Base-by-base conservation (phyloP, 2,797 vertebrate species). In the Podarcis siculus region DNA sequence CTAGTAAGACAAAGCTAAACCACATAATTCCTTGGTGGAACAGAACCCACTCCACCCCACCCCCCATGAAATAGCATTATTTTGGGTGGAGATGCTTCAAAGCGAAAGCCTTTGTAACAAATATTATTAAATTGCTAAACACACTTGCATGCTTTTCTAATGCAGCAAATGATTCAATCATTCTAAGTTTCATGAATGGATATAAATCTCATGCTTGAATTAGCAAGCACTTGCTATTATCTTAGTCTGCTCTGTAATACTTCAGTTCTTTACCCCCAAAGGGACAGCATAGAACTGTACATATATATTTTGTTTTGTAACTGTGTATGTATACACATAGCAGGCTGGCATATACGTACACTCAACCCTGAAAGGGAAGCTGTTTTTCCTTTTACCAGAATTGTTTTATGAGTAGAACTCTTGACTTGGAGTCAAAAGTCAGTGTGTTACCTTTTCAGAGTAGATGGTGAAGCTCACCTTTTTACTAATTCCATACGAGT, bases 401-500 rank as follows among this genome's bases (percentile, higher is more conserved):
- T 91, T 92, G 88, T 96, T 91, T 93, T 86, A 87, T 91, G 91
- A 93, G 95, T 90, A 93, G 89, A 86, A 88, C 58, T 87, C 92
- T 94, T 64, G 90, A 87, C 94, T 96, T 92, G 91, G 90, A 94
- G 61, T 90, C 94, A 94, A 92, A 93, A 92, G 87, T 94, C 89
- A 95, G 95, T 95, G 94, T 94, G 82, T 93, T 95, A 94, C 96
- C 94, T 96, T 69, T 95, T 96, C 96, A 94, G 82, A 96, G 95
- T 97, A 97, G 95, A 95, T 96, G 97, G 93, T 87, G 85, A 87
- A 0, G 92, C 79, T 95, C 89, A 5, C 5, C 93, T 95, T 92
- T 93, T 95, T 81, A 96, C 94, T 95, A 92, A 95, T 88, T 91
- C 95, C 92, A 86, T 92, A 75, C n/a, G n/a, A 89, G 94, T 23